Conservation (phyloP, 2,888 invertebrate species). For the Diachrysia chrysitis region DNA sequence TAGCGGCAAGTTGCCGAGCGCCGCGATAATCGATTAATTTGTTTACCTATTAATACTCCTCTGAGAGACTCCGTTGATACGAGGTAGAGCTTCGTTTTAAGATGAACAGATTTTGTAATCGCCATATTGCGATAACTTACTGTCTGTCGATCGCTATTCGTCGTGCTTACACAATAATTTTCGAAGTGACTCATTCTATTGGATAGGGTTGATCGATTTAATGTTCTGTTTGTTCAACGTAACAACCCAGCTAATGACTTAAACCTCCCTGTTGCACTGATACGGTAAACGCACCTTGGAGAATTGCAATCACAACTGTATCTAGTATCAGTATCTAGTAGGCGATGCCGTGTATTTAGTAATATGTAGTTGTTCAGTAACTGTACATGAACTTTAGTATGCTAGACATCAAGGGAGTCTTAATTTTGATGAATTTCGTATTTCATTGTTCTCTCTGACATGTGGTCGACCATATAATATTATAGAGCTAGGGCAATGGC, state of each 20-base stretch:
- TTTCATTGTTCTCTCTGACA: background rate
- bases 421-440: no score
- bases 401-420: background rate
- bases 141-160: conserved; percentile 8
- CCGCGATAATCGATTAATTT: background rate
- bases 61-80: background rate
- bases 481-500: background rate
- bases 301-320: background rate
- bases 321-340: background rate
- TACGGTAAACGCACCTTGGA: conserved; percentile 16
- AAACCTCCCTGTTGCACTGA: conserved; percentile 21
- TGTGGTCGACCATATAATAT: background rate
- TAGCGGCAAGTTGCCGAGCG: background rate
- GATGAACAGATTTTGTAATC: conserved; percentile 16
- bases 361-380: background rate
- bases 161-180: conserved; percentile 18
- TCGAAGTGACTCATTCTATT: conserved; percentile 6
- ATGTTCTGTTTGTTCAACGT: conserved; percentile 20
- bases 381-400: background rate
- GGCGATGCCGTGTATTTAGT: background rate
- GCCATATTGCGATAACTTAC: conserved; percentile 26
- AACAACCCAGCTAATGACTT: background rate
- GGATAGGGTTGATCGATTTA: conserved; percentile 12
- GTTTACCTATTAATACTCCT: conserved; percentile 2
- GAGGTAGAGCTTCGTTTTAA: conserved; percentile 13